Evolutionary conservation across 2,888 invertebrate species (phyloP).

Genomic region (Ochropleura plecta): DNA sequence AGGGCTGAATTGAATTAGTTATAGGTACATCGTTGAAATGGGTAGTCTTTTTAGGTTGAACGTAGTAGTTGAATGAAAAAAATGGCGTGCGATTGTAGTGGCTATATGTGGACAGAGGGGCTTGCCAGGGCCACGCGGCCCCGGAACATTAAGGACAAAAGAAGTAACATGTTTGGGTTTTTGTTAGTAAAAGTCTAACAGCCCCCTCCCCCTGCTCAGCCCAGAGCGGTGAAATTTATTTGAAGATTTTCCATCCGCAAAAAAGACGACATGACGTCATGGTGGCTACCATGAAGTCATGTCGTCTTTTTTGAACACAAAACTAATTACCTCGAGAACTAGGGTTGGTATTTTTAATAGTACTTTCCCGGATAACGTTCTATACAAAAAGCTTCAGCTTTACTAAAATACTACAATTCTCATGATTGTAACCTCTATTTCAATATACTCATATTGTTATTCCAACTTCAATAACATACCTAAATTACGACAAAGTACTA

Average conservation of each 20-base stretch:
- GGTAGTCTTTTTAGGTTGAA: not conserved
- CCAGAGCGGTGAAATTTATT: no score
- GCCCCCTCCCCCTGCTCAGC: no score
- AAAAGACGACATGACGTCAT: no score
- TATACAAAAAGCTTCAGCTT: not conserved
- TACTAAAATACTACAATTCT: slow-evolving; percentile 1
- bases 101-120: not conserved
- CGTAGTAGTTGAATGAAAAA: not conserved
- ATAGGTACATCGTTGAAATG: not conserved
- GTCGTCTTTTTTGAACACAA: no score
- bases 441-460: not conserved
- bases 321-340: not conserved
- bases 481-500: slow-evolving; percentile 3
- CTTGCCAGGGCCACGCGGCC: no score
- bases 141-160: no score
- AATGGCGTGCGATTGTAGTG: not conserved
- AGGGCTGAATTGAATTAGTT: slow-evolving; percentile 6
- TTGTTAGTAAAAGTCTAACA: no score
- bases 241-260: no score
- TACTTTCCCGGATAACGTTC: not conserved
- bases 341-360: not conserved
- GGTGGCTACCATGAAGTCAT: no score
- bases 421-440: not conserved
- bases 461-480: not conserved
- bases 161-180: no score